Evolutionary conservation across 2,888 invertebrate species (phyloP).

Genomic region (Netelia inedita): DNA sequence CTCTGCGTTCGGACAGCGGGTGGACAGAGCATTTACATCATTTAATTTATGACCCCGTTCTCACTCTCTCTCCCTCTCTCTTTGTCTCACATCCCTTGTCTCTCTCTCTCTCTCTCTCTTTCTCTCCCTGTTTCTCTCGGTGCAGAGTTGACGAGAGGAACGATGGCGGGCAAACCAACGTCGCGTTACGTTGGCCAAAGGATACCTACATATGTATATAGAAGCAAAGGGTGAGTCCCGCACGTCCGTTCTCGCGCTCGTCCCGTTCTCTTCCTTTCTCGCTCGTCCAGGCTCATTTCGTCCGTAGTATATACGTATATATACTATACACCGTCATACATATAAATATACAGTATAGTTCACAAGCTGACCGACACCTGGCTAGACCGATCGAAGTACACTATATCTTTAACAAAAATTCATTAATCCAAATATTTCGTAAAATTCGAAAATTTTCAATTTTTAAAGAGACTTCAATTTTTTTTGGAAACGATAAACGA

Average conservation of each 20-base stretch:
- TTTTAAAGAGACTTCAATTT: neutral
- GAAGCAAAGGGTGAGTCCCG: constrained; percentile 53
- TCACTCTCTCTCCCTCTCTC: constrained; percentile 66
- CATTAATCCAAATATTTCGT: no score
- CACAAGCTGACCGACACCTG: constrained; percentile 6
- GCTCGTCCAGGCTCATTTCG: constrained; percentile 29
- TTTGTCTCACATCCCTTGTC: constrained; percentile 64
- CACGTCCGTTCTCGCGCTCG: constrained; percentile 50
- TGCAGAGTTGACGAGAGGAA: constrained; percentile 52
- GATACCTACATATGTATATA: neutral
- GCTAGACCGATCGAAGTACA: no score
- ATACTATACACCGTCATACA: constrained; percentile 18
- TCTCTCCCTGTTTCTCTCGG: constrained; percentile 40
- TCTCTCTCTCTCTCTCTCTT: constrained; percentile 71
- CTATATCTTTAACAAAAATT: no score
- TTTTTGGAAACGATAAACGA: neutral
- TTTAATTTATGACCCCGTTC: constrained; percentile 84
- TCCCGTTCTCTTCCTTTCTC: constrained; percentile 16
- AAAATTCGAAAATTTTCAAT: no score
- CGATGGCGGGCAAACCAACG: constrained; percentile 68
- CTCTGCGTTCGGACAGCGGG: constrained; percentile 80
- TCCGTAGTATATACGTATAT: neutral
- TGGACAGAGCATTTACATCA: constrained; percentile 85
- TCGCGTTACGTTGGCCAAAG: constrained; percentile 67
- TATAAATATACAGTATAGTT: constrained; percentile 48